A percentile compares a stretch with the other conserved stretches of the same genome.
Evolutionary conservation across 2,888 invertebrate genomes (phyloP).

Genomic region (Hypselothyrea guttata): DNA sequence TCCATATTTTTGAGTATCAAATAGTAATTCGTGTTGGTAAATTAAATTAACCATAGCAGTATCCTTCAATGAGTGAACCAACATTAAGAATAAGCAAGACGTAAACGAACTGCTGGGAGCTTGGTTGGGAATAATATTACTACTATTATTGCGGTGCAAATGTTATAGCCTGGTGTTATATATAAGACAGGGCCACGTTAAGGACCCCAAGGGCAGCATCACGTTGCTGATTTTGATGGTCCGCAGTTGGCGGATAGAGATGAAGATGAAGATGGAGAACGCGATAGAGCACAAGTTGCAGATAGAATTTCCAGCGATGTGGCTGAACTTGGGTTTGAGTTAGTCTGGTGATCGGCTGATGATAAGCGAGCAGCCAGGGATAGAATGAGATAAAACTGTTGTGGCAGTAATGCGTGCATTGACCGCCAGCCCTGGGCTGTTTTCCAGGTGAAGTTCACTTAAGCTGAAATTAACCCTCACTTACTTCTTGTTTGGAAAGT

Average conservation of each 20-base stretch:
- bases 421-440: constrained; percentile 60
- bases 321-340: constrained; percentile 20
- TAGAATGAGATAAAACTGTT: constrained; percentile 50
- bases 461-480: too few relatives aligned
- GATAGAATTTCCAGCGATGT: constrained; percentile 15
- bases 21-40: constrained; percentile 61
- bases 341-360: constrained; percentile 50
- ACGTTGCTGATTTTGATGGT: constrained; percentile 75
- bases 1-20: too few relatives aligned
- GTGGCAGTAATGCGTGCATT: constrained; percentile 65
- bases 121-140: constrained; percentile 42
- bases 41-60: constrained; percentile 77
- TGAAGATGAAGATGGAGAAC: constrained; percentile 28
- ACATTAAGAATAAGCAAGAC: not conserved
- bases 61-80: constrained; percentile 67
- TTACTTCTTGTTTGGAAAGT: too few relatives aligned
- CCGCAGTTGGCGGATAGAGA: constrained; percentile 37
- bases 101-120: too few relatives aligned
- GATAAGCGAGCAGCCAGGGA: constrained; percentile 45
- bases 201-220: constrained; percentile 71
- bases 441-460: constrained; percentile 53
- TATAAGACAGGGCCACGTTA: constrained; percentile 33
- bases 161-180: constrained; percentile 70
- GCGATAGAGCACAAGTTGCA: constrained; percentile 27
- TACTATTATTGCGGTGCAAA: constrained; percentile 77